Conservation (phyloP, 2,797 vertebrate species). For the Spheniscus humboldti region DNA sequence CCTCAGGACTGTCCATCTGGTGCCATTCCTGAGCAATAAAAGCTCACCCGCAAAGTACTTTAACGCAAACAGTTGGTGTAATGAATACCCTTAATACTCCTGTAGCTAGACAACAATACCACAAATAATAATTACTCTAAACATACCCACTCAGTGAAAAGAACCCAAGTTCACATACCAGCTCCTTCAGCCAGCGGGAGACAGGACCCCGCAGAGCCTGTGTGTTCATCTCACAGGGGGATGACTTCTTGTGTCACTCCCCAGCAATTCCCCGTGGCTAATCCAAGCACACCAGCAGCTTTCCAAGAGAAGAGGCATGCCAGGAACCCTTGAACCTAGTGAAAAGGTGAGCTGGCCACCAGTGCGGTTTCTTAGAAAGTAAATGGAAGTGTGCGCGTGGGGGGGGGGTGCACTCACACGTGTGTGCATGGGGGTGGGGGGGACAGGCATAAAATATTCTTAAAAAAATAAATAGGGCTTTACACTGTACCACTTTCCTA, state of each 20-base stretch:
- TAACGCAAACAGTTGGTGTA: constrained; percentile 34
- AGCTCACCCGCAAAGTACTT: constrained; percentile 21
- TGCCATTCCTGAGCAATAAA: constrained; percentile 45
- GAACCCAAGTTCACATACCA: background rate
- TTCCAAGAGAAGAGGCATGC: background rate
- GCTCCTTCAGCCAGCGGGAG: background rate
- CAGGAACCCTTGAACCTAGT: background rate
- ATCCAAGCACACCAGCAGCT: background rate
- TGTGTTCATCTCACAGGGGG: background rate
- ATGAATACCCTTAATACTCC: constrained; percentile 49
- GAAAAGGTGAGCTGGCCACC: background rate
- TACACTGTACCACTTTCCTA: background rate
- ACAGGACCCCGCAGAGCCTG: background rate
- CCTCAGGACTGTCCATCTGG: constrained; percentile 51
- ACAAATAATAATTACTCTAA: background rate
- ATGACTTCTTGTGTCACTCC: background rate
- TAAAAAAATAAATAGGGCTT: background rate
- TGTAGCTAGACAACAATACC: background rate
- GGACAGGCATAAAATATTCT: background rate
- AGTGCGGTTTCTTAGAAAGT: background rate
- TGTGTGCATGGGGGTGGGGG: no score
- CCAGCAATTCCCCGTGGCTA: rapidly evolving
- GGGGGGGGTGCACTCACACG: rapidly evolving
- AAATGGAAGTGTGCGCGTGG: background rate
- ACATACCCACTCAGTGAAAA: background rate